Evolutionary conservation across 2,797 vertebrate species (phyloP), one percentile per base, ranked within the genome.

Genomic region (Clarias platycephalus): DNA sequence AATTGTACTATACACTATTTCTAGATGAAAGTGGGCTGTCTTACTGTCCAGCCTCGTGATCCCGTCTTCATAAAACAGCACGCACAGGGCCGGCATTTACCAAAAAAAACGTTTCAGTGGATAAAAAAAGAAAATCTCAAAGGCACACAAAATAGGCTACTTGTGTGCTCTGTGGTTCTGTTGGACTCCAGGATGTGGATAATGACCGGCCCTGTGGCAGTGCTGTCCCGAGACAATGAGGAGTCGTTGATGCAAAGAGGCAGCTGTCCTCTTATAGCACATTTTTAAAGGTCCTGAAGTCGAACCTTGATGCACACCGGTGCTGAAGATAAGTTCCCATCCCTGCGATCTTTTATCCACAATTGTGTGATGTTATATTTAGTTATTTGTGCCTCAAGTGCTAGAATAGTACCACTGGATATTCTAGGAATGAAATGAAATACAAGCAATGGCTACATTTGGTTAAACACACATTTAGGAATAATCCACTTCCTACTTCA

Each of bases 71-170:
- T 37, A 4, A 64, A 80, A 77, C 85, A 37, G 44, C n/a, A 44
- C 55, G 71, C 60, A 37, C 82, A 76, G 71, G 44, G n/a, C 37
- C 26, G 4, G 60, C 26, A 71, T 34, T 64, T 49, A 74, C n/a
- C 53, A 63, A 82, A 44, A 82, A 82, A 24, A 5, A 53, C 49
- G 53, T 16, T 18, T 82, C 80, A 83, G 40, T 78, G 74, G 81
- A 87, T 28, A 49, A 84, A 84, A 49, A 81, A 83, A 81, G 2
- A 70, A 87, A 80, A 90, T 90, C 90, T 90, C 90, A 93, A 95
- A 96, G 95, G 95, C 94, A 96, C 94, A 93, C 93, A 93, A 93
- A 91, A 93, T 89, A 91, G 93, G 93, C 93, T 92, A 92, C 92
- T 93, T 90, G 89, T 91, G 91, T 89, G 87, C 91, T 78, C 71